Percentiles rank a stretch among this genome's conserved stretches.
phyloP scores from a whole-genome alignment of 2,797 vertebrate species.

The Sebastes jordani region DNA sequence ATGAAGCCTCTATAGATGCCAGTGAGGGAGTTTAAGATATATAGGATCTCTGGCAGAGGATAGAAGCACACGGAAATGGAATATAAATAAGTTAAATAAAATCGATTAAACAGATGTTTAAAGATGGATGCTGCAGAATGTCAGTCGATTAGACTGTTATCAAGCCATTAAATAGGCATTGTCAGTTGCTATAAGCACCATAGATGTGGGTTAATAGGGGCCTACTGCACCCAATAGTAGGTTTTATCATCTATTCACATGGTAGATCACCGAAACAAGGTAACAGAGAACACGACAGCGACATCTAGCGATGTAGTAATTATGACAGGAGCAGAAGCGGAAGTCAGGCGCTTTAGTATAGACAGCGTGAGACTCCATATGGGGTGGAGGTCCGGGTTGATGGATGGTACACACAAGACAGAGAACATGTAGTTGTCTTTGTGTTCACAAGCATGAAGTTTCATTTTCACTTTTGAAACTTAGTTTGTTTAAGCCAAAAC shows the following conservation, averaged over 20 bases:
- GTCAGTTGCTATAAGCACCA: not conserved
- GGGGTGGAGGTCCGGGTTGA: fast-evolving
- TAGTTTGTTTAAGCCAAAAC: no score
- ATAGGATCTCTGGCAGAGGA: not conserved
- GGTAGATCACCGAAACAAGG: no score
- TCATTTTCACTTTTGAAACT: no score
- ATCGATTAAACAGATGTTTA: not conserved
- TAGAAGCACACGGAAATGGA: not conserved
- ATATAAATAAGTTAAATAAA: not conserved
- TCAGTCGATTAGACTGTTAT: not conserved
- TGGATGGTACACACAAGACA: not conserved
- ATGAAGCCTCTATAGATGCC: not conserved
- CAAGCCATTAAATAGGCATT: not conserved
- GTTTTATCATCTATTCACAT: not conserved
- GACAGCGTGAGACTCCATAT: not conserved
- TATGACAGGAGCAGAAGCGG: no score
- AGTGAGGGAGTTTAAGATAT: not conserved
- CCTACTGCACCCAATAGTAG: not conserved
- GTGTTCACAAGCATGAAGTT: no score
- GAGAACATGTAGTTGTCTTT: no score
- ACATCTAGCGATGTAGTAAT: no score
- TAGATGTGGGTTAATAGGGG: not conserved
- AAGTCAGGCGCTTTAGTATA: not conserved
- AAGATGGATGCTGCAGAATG: not conserved
- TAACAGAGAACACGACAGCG: no score